A percentile compares a stretch with the other conserved stretches of the same genome.
These are phyloP conservation scores for Panopea generosa DNA, from an alignment of 2,888 invertebrate species.

Conservation along the genomic window DNA sequence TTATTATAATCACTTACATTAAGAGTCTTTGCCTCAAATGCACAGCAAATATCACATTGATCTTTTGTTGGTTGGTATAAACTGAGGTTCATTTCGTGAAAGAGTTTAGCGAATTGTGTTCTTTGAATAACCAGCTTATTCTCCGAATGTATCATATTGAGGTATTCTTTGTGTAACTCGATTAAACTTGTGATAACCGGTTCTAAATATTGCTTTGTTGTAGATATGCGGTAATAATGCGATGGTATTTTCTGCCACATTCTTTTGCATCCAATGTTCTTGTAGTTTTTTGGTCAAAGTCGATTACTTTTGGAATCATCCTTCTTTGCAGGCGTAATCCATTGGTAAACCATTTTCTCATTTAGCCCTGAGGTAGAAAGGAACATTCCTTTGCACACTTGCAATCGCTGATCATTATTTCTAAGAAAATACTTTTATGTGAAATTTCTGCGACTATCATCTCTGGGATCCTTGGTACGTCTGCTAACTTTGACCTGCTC, in stretches of 20 bases:
- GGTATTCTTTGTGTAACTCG: background rate
- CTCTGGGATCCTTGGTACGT: background rate
- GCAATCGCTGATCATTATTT: background rate
- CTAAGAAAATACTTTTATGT: background rate
- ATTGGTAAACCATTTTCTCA: constrained; percentile 8
- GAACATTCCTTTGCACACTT: background rate
- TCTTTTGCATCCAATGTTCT: too few species aligned
- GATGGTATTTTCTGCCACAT: constrained; percentile 44
- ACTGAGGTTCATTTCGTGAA: constrained; percentile 1
- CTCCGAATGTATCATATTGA: too few species aligned
- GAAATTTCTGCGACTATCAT: background rate
- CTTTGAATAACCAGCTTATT: background rate
- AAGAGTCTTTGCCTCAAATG: background rate
- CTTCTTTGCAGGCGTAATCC: constrained; percentile 5
- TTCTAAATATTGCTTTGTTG: constrained; percentile 36
- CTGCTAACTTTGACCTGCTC: background rate
- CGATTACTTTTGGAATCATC: background rate
- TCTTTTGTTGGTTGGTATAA: background rate
- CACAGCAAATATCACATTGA: constrained; percentile 6
- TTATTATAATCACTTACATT: background rate
- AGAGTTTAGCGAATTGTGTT: background rate
- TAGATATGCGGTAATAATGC: constrained; percentile 36
- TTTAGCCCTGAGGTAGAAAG: constrained; percentile 10
- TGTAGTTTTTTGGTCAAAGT: background rate
- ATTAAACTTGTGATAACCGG: background rate